Percentiles rank a stretch among this genome's conserved stretches.
Conservation (phyloP, 2,797 vertebrate species). For the Eremophila alpestris region DNA sequence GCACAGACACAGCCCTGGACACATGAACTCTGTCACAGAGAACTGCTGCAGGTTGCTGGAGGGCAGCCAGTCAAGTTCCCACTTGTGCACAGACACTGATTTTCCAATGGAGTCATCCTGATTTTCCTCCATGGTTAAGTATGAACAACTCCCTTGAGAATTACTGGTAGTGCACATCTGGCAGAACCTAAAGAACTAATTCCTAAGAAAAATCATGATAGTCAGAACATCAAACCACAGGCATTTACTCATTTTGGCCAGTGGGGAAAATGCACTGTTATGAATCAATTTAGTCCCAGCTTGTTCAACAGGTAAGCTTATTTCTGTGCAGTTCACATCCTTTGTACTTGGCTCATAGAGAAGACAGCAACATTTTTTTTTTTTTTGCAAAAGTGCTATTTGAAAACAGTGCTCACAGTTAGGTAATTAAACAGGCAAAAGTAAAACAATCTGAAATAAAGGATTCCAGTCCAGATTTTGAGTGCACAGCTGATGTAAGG, state of each 20-base stretch:
- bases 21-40: rapidly evolving
- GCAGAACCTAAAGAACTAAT: background rate
- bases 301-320: background rate
- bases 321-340: background rate
- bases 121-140: background rate
- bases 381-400: background rate
- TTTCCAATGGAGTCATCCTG: background rate
- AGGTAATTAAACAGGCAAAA: background rate
- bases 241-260: background rate
- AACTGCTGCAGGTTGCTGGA: background rate
- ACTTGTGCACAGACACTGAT: background rate
- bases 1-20: rapidly evolving
- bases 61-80: background rate
- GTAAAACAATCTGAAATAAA: background rate
- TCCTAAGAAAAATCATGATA: background rate
- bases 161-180: background rate
- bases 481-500: background rate
- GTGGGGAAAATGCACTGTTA: background rate
- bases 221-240: background rate
- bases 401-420: background rate
- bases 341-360: background rate
- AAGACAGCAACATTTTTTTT: background rate
- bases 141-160: background rate
- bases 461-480: background rate
- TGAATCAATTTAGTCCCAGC: background rate